A percentile compares a stretch with the other conserved stretches of the same genome.
phyloP scores from a whole-genome alignment of 1,140 invertebrate species.

The Periplaneta americana region DNA sequence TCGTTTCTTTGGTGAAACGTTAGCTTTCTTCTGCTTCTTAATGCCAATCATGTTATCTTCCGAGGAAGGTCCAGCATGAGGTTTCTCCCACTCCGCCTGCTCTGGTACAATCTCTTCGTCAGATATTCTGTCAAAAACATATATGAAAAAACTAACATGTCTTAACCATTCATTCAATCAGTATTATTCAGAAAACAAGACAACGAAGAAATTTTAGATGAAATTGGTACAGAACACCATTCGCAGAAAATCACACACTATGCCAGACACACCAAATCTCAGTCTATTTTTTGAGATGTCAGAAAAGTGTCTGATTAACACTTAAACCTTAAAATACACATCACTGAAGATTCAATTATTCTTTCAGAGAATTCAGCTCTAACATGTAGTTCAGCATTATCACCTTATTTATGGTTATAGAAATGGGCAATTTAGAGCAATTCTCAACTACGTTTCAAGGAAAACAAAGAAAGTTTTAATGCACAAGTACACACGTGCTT shows the following conservation, averaged over 20 bases:
- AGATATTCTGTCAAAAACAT: not conserved
- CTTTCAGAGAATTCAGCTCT: too few relatives aligned
- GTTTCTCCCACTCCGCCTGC: not conserved
- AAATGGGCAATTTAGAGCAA: too few relatives aligned
- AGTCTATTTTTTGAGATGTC: too few relatives aligned
- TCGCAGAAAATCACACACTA: not conserved
- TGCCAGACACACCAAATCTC: not conserved
- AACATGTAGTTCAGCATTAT: too few relatives aligned
- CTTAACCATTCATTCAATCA: too few relatives aligned
- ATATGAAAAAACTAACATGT: not conserved
- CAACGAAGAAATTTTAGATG: not conserved
- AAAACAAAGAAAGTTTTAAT: too few relatives aligned
- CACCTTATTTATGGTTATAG: too few relatives aligned
- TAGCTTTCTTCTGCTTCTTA: not conserved
- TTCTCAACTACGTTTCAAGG: too few relatives aligned
- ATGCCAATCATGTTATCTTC: not conserved
- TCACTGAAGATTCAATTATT: too few relatives aligned
- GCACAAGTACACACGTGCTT: too few relatives aligned
- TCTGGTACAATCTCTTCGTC: not conserved
- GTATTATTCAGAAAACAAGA: not conserved
- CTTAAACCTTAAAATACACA: too few relatives aligned
- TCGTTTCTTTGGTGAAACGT: not conserved
- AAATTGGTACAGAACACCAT: not conserved
- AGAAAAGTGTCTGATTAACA: too few relatives aligned
- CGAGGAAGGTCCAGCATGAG: not conserved